Evolutionary conservation across 2,113 vertebrate species (phyloP).

Genomic region (Bothrops jararaca): DNA sequence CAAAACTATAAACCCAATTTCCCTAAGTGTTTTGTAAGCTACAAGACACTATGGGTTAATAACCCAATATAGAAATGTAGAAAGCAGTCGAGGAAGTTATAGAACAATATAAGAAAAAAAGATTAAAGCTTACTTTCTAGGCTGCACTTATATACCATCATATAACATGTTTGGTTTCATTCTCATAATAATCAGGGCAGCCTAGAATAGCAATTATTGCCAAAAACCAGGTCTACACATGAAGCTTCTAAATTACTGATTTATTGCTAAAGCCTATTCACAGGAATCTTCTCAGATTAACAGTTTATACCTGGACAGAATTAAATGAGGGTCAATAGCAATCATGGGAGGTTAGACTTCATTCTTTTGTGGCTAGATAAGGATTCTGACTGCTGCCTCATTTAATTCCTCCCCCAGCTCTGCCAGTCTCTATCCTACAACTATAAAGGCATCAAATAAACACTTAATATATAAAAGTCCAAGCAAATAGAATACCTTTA

Average conservation of each 20-base stretch:
- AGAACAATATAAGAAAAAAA: neutral
- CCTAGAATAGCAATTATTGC: neutral
- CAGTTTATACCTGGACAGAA: neutral
- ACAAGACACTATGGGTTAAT: neutral
- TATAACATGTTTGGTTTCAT: neutral
- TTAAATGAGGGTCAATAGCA: neutral
- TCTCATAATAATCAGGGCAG: neutral
- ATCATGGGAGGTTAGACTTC: neutral
- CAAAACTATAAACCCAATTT: conserved; percentile 27
- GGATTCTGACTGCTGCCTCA: neutral
- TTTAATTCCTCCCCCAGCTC: neutral
- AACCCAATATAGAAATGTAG: neutral
- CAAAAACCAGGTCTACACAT: neutral
- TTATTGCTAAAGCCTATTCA: neutral
- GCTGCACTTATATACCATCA: neutral
- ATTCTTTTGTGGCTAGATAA: neutral
- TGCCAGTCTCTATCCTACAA: neutral
- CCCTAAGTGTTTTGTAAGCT: neutral
- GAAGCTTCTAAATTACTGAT: neutral
- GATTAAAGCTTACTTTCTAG: neutral
- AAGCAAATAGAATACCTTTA: neutral
- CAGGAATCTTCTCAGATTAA: neutral
- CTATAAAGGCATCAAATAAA: neutral
- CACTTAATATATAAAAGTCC: neutral
- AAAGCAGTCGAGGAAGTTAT: neutral